These are phyloP conservation scores for Zoroaster sp. DNA, from an alignment of 53 echinoderm and acorn worm species.

Conservation along the genomic window DNA sequence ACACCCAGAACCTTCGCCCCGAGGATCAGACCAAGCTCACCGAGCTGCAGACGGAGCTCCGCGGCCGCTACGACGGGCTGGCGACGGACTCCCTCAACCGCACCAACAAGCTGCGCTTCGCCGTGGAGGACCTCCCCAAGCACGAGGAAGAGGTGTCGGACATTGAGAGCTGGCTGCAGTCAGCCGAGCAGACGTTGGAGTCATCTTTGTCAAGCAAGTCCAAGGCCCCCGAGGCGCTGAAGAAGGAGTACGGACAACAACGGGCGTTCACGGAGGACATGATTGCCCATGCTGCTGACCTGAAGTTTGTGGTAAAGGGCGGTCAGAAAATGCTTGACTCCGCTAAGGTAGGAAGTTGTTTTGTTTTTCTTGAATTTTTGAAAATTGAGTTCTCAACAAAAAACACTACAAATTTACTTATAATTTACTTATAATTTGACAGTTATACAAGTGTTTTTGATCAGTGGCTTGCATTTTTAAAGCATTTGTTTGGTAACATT, in stretches of 20 bases:
- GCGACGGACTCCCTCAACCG: conserved; percentile 74
- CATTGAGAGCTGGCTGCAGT: conserved; percentile 83
- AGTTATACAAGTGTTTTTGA: too few relatives aligned
- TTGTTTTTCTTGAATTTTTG: too few relatives aligned
- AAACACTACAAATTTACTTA: too few relatives aligned
- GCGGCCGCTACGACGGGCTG: conserved; percentile 82
- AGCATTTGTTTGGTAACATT: too few relatives aligned
- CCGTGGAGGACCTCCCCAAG: conserved; percentile 82
- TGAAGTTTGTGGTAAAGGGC: conserved; percentile 89
- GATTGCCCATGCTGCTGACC: conserved; percentile 86
- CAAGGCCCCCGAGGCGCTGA: conserved; percentile 71
- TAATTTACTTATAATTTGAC: too few relatives aligned
- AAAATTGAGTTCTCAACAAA: too few relatives aligned
- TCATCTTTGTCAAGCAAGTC: conserved; percentile 65
- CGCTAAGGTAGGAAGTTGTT: conserved; percentile 69
- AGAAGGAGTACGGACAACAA: conserved; percentile 78
- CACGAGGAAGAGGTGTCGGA: conserved; percentile 82
- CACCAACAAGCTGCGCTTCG: conserved; percentile 85
- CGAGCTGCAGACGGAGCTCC: conserved; percentile 81
- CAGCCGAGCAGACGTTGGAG: conserved; percentile 81
- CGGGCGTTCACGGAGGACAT: conserved; percentile 86
- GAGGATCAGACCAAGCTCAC: conserved; percentile 91
- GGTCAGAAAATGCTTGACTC: conserved; percentile 89
- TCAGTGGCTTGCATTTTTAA: too few relatives aligned
- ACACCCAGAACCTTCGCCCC: conserved; percentile 78